Percentiles rank a stretch among this genome's conserved stretches.
Evolutionary conservation across 1,140 invertebrate species (phyloP).

Genomic region (Danaus plexippus): DNA sequence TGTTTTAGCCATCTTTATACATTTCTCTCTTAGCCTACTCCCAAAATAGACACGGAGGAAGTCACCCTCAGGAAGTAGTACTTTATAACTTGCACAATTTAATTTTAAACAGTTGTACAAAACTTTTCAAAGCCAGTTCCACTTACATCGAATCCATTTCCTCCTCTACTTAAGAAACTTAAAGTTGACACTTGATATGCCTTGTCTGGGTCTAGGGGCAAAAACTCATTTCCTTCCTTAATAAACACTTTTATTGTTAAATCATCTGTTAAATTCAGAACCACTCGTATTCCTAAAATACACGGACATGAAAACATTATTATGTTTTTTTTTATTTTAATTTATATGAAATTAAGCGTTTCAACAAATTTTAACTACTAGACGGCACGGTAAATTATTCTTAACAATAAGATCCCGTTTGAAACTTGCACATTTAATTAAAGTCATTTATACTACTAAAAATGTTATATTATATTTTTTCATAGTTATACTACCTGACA

Average conservation of each 20-base stretch:
- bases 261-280: slow-evolving; percentile 34
- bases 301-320: not conserved
- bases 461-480: slow-evolving; percentile 6
- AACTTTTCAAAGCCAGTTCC: not conserved
- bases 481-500: slow-evolving; percentile 36
- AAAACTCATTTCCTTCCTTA: slow-evolving; percentile 34
- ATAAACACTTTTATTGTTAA: slow-evolving; percentile 29
- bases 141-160: slow-evolving; percentile 42
- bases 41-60: too few relatives aligned
- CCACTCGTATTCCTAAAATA: slow-evolving; percentile 43
- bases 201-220: slow-evolving; percentile 33
- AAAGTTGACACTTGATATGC: slow-evolving; percentile 44
- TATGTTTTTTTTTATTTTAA: too few relatives aligned
- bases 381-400: too few relatives aligned
- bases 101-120: too few relatives aligned
- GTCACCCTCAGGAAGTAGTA: too few relatives aligned
- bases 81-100: too few relatives aligned
- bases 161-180: slow-evolving; percentile 33
- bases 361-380: too few relatives aligned
- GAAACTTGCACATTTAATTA: too few relatives aligned
- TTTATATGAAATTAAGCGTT: too few relatives aligned
- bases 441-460: not conserved
- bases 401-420: too few relatives aligned
- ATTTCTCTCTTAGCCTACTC: too few relatives aligned
- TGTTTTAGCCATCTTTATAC: too few relatives aligned